Percentiles rank a stretch among this genome's conserved stretches.
These are phyloP conservation scores for Pempheris klunzingeri DNA, from an alignment of 2,797 vertebrate genomes.

Conservation along the genomic window DNA sequence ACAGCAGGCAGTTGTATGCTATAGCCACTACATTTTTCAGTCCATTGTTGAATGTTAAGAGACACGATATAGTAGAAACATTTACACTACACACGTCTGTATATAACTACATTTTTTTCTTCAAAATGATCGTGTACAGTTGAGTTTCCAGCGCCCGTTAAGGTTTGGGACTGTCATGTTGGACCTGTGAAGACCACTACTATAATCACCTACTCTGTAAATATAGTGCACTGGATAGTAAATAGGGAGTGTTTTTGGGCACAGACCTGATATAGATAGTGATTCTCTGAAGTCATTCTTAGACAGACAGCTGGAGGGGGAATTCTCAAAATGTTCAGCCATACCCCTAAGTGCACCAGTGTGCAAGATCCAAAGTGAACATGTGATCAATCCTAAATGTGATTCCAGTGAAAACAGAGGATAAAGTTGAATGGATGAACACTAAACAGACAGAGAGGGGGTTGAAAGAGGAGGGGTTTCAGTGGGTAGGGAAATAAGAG, in stretches of 20 bases:
- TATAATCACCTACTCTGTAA: no score
- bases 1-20: no score
- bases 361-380: not conserved
- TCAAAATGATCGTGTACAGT: no score
- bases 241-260: no score
- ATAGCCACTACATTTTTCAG: no score
- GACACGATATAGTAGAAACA: not conserved
- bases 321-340: not conserved
- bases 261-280: not conserved
- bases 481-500: constrained; percentile 45
- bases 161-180: no score
- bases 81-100: no score
- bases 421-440: constrained; percentile 11
- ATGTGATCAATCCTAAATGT: not conserved
- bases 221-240: not conserved
- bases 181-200: no score
- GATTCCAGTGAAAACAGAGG: not conserved
- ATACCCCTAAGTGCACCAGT: not conserved
- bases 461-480: constrained; percentile 1
- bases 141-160: no score
- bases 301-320: not conserved
- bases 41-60: no score
- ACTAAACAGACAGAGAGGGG: constrained; percentile 12
- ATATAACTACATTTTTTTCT: no score
- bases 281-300: not conserved